These are phyloP conservation scores for Odontomyia ornata DNA, from an alignment of 2,888 invertebrate genomes.

Conservation along the genomic window DNA sequence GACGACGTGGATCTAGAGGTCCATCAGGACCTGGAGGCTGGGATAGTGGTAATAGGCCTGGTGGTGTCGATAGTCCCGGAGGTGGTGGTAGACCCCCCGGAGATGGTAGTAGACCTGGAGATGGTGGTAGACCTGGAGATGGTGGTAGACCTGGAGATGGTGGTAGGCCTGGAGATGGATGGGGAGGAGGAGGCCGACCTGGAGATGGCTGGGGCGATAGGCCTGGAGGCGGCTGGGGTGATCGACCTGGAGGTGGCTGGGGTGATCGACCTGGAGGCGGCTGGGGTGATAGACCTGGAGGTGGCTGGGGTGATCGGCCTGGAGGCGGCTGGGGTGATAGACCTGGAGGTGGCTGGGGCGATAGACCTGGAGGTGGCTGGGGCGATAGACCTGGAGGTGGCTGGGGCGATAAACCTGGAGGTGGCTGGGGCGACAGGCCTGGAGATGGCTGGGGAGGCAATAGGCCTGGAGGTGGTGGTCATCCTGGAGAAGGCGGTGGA, in stretches of 20 bases:
- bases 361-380: no score
- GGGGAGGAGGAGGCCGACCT: background rate
- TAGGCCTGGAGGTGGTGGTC: background rate
- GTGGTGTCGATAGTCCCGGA: background rate
- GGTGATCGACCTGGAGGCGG: no score
- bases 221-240: background rate
- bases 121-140: background rate
- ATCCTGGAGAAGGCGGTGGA: no score
- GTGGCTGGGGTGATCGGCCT: no score
- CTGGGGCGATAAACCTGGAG: no score
- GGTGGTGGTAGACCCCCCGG: background rate
- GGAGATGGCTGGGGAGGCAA: background rate
- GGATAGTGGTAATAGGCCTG: background rate
- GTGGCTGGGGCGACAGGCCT: no score
- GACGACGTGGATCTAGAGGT: slow-evolving; percentile 22
- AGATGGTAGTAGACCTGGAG: background rate
- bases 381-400: no score
- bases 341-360: no score
- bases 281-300: no score
- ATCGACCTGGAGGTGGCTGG: background rate
- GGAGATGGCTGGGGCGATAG: background rate
- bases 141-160: background rate
- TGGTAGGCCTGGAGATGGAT: background rate
- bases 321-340: no score
- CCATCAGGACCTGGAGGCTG: background rate